These are phyloP conservation scores for Dusona sp. DNA, from an alignment of 2,888 invertebrate genomes.

Conservation along the genomic window DNA sequence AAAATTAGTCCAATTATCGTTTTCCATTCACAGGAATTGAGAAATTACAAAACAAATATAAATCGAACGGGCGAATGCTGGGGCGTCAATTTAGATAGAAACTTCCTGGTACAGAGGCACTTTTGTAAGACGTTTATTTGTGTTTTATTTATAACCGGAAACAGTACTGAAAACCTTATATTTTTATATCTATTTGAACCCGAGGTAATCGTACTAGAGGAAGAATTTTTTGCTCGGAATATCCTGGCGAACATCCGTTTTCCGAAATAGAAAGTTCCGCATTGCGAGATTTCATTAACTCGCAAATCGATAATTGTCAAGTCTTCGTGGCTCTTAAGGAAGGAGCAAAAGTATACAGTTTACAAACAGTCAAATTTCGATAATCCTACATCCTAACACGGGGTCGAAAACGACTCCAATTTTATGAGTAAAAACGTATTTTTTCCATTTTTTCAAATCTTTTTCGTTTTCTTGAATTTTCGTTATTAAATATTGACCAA, in stretches of 20 bases:
- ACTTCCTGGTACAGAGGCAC: constrained; percentile 59
- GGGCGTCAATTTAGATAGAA: constrained; percentile 66
- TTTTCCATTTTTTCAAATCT: no score
- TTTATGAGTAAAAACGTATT: no score
- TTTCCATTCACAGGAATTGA: constrained; percentile 32
- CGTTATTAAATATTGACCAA: no score
- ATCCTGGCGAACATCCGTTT: constrained; percentile 60
- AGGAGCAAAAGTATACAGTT: constrained; percentile 49
- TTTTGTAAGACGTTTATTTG: constrained; percentile 40
- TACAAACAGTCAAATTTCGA: neutral
- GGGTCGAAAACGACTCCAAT: no score
- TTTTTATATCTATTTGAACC: constrained; percentile 9
- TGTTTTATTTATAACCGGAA: neutral
- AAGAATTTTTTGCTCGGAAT: constrained; percentile 30
- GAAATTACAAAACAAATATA: constrained; percentile 54
- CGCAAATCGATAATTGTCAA: constrained; percentile 32
- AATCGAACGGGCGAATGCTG: constrained; percentile 57
- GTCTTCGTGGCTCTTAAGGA: constrained; percentile 63
- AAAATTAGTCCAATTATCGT: constrained; percentile 25
- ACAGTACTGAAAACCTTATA: neutral
- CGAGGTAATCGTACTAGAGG: constrained; percentile 31
- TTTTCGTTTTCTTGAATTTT: no score
- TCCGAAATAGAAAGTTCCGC: constrained; percentile 62
- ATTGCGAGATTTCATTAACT: constrained; percentile 46
- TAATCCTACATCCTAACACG: no score